phyloP scores from a whole-genome alignment of 2,888 invertebrate species.

The Drosophila maculinotata region DNA sequence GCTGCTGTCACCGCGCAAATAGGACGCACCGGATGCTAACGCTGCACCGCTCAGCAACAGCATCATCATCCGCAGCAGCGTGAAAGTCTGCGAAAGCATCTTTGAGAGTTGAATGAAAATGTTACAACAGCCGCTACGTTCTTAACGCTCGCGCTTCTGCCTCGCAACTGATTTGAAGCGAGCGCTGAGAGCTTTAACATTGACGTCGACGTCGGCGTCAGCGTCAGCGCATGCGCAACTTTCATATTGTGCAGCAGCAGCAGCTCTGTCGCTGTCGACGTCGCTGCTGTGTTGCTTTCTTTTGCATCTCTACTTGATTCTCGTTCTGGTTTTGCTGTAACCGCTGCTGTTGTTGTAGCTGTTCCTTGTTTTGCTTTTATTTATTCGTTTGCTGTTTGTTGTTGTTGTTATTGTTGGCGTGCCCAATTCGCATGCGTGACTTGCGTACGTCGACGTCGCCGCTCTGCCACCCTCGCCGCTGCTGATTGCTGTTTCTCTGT shows the following conservation, averaged over 20 bases:
- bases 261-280: slow-evolving; percentile 17
- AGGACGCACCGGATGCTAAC: slow-evolving; percentile 20
- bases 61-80: slow-evolving; percentile 32
- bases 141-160: slow-evolving; percentile 72
- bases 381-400: slow-evolving; percentile 48
- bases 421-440: slow-evolving; percentile 80
- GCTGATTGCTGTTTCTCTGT: slow-evolving; percentile 19
- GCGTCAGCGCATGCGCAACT: slow-evolving; percentile 69
- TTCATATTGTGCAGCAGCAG: slow-evolving; percentile 73
- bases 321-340: slow-evolving; percentile 61
- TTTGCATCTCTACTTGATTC: too few relatives aligned
- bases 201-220: slow-evolving; percentile 31
- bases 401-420: slow-evolving; percentile 59
- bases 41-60: slow-evolving; percentile 28
- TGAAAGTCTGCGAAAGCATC: slow-evolving; percentile 60
- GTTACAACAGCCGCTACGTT: slow-evolving; percentile 52
- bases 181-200: slow-evolving; percentile 49
- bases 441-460: slow-evolving; percentile 52
- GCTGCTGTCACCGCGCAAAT: slow-evolving; percentile 19
- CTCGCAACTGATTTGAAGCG: slow-evolving; percentile 69
- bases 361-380: slow-evolving; percentile 46
- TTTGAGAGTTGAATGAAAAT: slow-evolving; percentile 7
- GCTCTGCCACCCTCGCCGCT: slow-evolving; percentile 23
- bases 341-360: slow-evolving; percentile 25
- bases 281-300: slow-evolving; percentile 61